Conservation (phyloP, 2,888 invertebrate genomes). For the Anthrax anthrax region DNA sequence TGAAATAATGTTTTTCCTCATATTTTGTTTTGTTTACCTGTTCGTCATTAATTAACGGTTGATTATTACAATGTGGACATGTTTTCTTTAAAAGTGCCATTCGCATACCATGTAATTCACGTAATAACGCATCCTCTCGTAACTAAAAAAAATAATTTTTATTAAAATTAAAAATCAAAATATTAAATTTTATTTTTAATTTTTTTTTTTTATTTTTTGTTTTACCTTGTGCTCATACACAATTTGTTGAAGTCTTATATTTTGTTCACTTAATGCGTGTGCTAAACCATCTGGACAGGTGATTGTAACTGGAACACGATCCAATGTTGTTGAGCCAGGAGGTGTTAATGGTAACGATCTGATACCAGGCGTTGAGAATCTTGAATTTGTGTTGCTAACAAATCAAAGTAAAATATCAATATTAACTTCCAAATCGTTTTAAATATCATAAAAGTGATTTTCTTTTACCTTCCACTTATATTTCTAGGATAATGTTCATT, state of each 20-base stretch:
- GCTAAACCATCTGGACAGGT: slow-evolving; percentile 33
- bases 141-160: slow-evolving; percentile 36
- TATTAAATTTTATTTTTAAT: not conserved
- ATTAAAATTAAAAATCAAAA: not conserved
- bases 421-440: slow-evolving; percentile 23
- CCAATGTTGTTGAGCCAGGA: slow-evolving; percentile 25
- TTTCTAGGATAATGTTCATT: slow-evolving; percentile 21
- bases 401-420: slow-evolving; percentile 5
- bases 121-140: slow-evolving; percentile 60
- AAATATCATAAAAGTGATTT: not conserved
- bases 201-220: no score
- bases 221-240: slow-evolving; percentile 58
- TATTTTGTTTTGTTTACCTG: slow-evolving; percentile 31
- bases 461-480: slow-evolving; percentile 21
- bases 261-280: slow-evolving; percentile 34
- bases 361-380: slow-evolving; percentile 26
- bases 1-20: no score
- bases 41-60: slow-evolving; percentile 33
- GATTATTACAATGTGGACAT: slow-evolving; percentile 48
- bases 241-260: slow-evolving; percentile 60
- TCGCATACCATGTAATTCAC: slow-evolving; percentile 63
- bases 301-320: slow-evolving; percentile 26
- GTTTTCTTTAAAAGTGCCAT: slow-evolving; percentile 47
- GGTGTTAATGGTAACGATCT: slow-evolving; percentile 40
- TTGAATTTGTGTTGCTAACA: slow-evolving; percentile 21